Base-by-base conservation (phyloP, 1,140 invertebrate species). In the Cataglyphis hispanica region DNA sequence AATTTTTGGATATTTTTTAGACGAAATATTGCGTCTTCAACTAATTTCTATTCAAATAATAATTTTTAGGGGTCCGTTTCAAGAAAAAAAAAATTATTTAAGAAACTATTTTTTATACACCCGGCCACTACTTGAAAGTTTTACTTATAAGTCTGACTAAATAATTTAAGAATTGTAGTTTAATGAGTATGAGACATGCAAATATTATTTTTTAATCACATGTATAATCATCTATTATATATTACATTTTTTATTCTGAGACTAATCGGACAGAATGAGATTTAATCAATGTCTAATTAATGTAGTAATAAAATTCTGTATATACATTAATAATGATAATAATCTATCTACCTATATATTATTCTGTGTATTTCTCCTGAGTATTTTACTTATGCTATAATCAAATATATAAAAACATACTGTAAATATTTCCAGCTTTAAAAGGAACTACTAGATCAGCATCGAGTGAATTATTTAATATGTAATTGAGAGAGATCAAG, bases 401-500 rank as follows among this genome's bases (percentile, higher is more conserved):
- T 40, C 19, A 31, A n/a, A 50, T 19, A 50, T 31, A 64, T 43
- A 43, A 77, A 43, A 13, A 77, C 22, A 31, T 31, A 64, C 34
- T 77, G 11, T 43, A 77, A 63, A 43, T 31, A 53, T 69, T 46
- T 69, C 43, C 76, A 80, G 76, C 25, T 8, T 53, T 66, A n/a
- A 69, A 27, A 69, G 19, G 31, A 69, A 53, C 63, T 80, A 69
- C 27, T 80, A 22, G 61, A 40, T 40, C 63, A 69, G 43, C 10
- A 69, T 53, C 43, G 76, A 80, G 43, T 31, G 63, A 40, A 81
- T 60, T 37, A 25, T 46, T 25, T 27, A 60, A 83, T 46, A 43
- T 5, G 6, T 80, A 80, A 60, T 74, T 50, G 3, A 67, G 34
- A 43, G 53, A 83, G 67, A 72, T 37, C 43, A 67, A 83, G 60